A percentile compares a stretch with the other conserved stretches of the same genome.
Evolutionary conservation across 2,888 invertebrate species (phyloP).

Genomic region (Charanyca ferruginea): DNA sequence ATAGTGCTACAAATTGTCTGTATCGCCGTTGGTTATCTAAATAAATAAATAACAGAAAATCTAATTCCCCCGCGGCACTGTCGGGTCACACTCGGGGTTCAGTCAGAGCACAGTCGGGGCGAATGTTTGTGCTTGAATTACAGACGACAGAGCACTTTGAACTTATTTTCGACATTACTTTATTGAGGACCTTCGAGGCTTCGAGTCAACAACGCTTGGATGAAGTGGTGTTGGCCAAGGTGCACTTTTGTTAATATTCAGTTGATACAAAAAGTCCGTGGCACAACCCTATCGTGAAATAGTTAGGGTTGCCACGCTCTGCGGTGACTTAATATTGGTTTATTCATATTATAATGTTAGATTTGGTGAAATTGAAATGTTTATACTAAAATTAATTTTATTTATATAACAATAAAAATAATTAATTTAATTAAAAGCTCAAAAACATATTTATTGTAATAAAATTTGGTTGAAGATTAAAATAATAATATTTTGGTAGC

Average conservation of each 20-base stretch:
- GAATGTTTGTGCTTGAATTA: constrained; percentile 26
- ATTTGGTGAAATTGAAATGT: no score
- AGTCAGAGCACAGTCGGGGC: constrained; percentile 1
- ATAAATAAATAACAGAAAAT: constrained; percentile 37
- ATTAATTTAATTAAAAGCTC: no score
- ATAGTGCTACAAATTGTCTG: no score
- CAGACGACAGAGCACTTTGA: constrained; percentile 54
- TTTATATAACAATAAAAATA: no score
- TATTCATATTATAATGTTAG: no score
- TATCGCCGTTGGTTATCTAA: no score
- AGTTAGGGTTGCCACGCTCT: background rate
- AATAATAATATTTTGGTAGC: background rate
- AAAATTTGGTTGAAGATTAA: background rate
- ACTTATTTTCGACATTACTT: constrained; percentile 54
- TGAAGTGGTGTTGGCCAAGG: constrained; percentile 24
- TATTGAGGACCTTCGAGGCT: constrained; percentile 34
- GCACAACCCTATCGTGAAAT: background rate
- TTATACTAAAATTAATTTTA: no score
- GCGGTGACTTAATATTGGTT: no score
- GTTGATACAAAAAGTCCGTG: background rate
- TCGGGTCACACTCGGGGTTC: no score
- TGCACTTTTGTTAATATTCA: constrained; percentile 27
- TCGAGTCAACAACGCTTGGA: constrained; percentile 43
- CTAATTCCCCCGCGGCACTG: constrained; percentile 37
- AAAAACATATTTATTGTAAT: background rate